phyloP scores from a whole-genome alignment of 2,113 vertebrate species.

The Pseudopipra pipra region DNA sequence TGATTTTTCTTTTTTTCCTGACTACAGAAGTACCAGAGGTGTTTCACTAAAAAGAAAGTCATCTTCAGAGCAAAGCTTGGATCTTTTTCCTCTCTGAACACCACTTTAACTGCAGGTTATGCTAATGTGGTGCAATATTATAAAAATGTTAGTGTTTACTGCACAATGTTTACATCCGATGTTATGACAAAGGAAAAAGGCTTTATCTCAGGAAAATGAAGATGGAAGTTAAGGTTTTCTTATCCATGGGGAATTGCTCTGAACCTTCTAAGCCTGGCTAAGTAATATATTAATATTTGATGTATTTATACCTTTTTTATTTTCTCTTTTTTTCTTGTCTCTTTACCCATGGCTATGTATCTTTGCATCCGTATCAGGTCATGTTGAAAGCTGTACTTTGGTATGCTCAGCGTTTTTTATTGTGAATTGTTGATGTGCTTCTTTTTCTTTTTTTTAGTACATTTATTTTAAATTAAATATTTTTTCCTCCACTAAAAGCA shows the following conservation, averaged over 20 bases:
- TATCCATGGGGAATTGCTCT: background rate
- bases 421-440: background rate
- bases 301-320: background rate
- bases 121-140: background rate
- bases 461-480: background rate
- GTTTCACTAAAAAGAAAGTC: background rate
- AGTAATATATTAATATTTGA: background rate
- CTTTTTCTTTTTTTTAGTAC: background rate
- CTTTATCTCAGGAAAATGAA: background rate
- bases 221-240: background rate
- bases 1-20: background rate
- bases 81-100: background rate
- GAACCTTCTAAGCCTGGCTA: background rate
- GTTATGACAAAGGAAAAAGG: background rate
- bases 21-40: background rate
- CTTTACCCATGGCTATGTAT: background rate
- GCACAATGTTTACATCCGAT: background rate
- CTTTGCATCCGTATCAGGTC: rapidly evolving
- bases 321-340: background rate
- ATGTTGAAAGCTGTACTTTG: background rate
- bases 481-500: background rate
- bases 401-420: background rate
- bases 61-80: background rate
- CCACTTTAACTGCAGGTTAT: background rate
- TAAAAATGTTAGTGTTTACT: background rate